phyloP scores from a whole-genome alignment of 2,888 invertebrate genomes.

The Hedya salicella region DNA sequence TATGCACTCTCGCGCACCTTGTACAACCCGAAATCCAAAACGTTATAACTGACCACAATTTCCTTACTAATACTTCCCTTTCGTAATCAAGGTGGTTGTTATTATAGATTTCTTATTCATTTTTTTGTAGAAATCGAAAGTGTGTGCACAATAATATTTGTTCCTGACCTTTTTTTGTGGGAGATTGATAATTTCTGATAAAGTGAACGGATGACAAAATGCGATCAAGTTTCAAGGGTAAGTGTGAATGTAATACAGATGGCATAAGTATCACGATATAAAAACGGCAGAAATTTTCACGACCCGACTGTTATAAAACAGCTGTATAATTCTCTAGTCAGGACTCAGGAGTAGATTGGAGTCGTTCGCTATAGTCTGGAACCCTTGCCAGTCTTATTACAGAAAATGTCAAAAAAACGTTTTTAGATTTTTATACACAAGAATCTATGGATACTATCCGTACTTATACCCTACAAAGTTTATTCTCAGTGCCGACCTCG shows the following conservation, averaged over 20 bases:
- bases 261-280: too few relatives aligned
- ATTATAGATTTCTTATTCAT: slow-evolving; percentile 27
- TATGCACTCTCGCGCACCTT: slow-evolving; percentile 40
- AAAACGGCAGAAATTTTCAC: too few relatives aligned
- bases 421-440: too few relatives aligned
- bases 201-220: neutral
- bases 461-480: too few relatives aligned
- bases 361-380: too few relatives aligned
- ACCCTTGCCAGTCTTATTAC: too few relatives aligned
- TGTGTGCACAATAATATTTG: slow-evolving; percentile 36
- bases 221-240: neutral
- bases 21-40: neutral
- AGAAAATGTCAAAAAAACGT: too few relatives aligned
- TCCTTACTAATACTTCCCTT: neutral
- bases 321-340: too few relatives aligned
- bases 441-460: too few relatives aligned
- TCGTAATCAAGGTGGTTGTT: neutral
- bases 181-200: slow-evolving; percentile 23
- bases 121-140: slow-evolving; percentile 42
- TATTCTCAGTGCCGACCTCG: too few relatives aligned
- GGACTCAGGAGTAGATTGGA: too few relatives aligned
- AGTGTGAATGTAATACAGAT: neutral
- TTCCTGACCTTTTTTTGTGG: slow-evolving; percentile 32
- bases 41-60: slow-evolving; percentile 13
- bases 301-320: too few relatives aligned